A percentile compares a stretch with the other conserved stretches of the same genome.
Evolutionary conservation across 2,113 vertebrate genomes (phyloP).

Genomic region (Takifugu flavidus): DNA sequence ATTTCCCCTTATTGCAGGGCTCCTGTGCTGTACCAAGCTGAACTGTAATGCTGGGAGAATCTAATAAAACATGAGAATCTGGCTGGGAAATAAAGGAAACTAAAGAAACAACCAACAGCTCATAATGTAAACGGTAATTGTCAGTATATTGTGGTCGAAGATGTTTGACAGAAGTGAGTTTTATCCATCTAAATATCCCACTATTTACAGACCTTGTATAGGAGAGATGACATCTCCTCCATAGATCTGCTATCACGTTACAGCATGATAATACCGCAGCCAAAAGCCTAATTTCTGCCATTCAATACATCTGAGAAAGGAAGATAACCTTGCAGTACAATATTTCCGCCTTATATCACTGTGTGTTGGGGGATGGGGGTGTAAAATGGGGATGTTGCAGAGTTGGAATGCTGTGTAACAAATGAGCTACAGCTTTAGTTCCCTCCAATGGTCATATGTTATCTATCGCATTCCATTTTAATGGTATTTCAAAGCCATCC

Average conservation of each 20-base stretch:
- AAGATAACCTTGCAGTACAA: constrained; percentile 12
- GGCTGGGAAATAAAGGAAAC: background rate
- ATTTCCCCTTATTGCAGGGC: constrained; percentile 14
- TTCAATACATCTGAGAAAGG: constrained; percentile 21
- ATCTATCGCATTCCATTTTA: constrained; percentile 31
- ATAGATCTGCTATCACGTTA: constrained; percentile 33
- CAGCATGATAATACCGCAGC: constrained; percentile 29
- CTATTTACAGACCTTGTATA: constrained; percentile 42
- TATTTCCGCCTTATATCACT: constrained; percentile 29
- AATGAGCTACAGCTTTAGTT: constrained; percentile 11
- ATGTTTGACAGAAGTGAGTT: constrained; percentile 27
- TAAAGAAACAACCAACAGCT: constrained; percentile 9
- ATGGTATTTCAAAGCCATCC: constrained; percentile 19
- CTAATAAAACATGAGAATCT: background rate
- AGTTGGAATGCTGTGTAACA: constrained; percentile 12
- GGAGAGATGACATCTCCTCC: constrained; percentile 22
- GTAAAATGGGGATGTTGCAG: constrained; percentile 9
- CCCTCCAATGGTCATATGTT: constrained; percentile 20
- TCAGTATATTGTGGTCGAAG: background rate
- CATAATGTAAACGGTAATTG: background rate
- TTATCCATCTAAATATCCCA: constrained; percentile 24
- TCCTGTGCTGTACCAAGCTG: constrained; percentile 45
- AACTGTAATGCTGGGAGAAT: background rate
- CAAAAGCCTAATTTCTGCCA: constrained; percentile 36
- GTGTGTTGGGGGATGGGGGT: constrained; percentile 8